Percentiles rank a stretch among this genome's conserved stretches.
phyloP scores from a whole-genome alignment of 2,113 vertebrate genomes.

The Suncus etruscus region DNA sequence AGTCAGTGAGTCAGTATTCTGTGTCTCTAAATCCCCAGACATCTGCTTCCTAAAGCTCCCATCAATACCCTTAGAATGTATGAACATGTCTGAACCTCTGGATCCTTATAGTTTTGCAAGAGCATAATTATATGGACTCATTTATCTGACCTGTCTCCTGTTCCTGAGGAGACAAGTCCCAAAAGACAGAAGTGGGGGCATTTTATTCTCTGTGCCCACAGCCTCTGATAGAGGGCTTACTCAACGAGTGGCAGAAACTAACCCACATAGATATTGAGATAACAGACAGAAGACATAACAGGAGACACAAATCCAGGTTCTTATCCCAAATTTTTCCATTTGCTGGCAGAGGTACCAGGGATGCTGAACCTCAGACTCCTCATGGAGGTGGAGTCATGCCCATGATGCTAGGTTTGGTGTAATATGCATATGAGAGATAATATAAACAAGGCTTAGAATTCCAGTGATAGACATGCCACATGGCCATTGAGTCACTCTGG shows the following conservation, averaged over 20 bases:
- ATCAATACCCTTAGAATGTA: conserved; percentile 28
- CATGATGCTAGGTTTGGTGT: not conserved
- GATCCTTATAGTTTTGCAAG: not conserved
- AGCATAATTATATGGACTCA: not conserved
- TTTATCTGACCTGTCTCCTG: conserved; percentile 11
- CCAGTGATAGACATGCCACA: not conserved
- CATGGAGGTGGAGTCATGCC: not conserved
- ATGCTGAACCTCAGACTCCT: not conserved
- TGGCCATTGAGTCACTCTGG: not conserved
- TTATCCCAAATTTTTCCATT: not conserved
- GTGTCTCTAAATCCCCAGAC: conserved; percentile 38
- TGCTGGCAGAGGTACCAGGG: not conserved
- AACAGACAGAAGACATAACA: not conserved
- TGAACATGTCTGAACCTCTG: not conserved
- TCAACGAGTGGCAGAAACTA: not conserved
- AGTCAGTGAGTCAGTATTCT: conserved; percentile 46
- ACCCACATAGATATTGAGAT: not conserved
- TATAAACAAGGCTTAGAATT: not conserved
- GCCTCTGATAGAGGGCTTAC: accelerated
- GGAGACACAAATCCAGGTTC: not conserved
- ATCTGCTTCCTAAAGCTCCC: conserved; percentile 65
- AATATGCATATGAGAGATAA: no score
- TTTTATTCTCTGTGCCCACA: not conserved
- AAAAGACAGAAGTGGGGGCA: not conserved
- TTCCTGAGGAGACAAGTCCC: not conserved